Evolutionary conservation across 2,888 invertebrate genomes (phyloP), one percentile per base, ranked within the genome.

Genomic region (Pyrgus malvae): DNA sequence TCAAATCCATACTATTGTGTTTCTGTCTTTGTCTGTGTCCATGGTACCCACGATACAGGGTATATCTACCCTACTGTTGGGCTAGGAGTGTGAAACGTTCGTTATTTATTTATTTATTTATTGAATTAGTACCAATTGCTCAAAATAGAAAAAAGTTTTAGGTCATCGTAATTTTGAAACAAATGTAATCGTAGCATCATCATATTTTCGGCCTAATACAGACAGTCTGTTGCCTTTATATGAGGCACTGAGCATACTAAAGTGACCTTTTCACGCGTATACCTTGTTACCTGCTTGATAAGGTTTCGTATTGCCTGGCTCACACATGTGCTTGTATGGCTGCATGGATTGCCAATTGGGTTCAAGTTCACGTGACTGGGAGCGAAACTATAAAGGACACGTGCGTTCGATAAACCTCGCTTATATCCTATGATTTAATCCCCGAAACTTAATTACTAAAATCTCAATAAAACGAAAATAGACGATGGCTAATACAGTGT

Each of bases 271-370:
- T n/a, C n/a, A n/a, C n/a, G n/a, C n/a, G n/a, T n/a, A n/a, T n/a
- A n/a, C n/a, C n/a, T 54, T 38, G 38, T 17, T 9, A 21, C 21
- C 44, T 33, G 45, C 62, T 65, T 64, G 62, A 69, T 84, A 87
- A 71, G 84, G 83, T 80, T 84, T 83, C 79, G 60, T 80, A 71
- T 83, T 57, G 64, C 58, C 80, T 57, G 63, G 56, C 61, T 58
- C 64, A 62, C 66, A 69, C 65, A 65, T 66, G 68, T 44, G 63
- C 73, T 84, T 84, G 72, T 85, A 86, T 78, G 86, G 86, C 83
- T 85, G 83, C 84, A 70, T 70, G 63, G 69, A 68, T 71, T 76
- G 73, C 68, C 77, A 78, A 80, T 83, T 76, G 82, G 82, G 78
- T 82, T 83, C 74, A 67, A 73, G 69, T 61, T 66, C 71, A 69